A percentile compares a stretch with the other conserved stretches of the same genome.
phyloP scores from a whole-genome alignment of 2,888 invertebrate genomes.

The Sericinus montela region DNA sequence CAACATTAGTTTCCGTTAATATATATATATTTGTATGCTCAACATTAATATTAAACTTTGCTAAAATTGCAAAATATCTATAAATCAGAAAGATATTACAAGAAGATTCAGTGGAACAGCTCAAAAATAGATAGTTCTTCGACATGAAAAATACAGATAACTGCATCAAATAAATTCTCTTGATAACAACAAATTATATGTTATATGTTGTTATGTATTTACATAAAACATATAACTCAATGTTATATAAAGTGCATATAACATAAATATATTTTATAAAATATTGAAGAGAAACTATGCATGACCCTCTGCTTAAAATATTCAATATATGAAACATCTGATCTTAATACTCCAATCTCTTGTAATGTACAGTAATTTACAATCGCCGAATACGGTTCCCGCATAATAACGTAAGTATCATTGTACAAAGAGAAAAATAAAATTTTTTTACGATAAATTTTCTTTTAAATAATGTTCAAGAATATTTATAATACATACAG shows the following conservation, averaged over 20 bases:
- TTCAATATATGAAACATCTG: neutral
- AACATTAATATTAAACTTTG: neutral
- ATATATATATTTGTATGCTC: neutral
- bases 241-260: neutral
- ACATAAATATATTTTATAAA: neutral
- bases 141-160: constrained; percentile 19
- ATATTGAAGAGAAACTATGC: neutral
- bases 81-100: too few species aligned
- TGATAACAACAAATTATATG: constrained; percentile 8
- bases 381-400: neutral
- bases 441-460: neutral
- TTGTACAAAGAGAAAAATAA: neutral
- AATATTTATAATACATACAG: too few species aligned
- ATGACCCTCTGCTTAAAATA: too few species aligned
- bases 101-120: constrained; percentile 34
- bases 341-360: neutral
- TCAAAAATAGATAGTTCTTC: constrained; percentile 27
- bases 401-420: neutral
- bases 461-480: neutral
- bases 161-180: constrained; percentile 5
- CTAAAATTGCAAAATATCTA: neutral
- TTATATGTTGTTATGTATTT: neutral
- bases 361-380: neutral
- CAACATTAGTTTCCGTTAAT: constrained; percentile 1
- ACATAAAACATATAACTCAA: too few species aligned